phyloP scores from a whole-genome alignment of 2,797 vertebrate species.

The Ctenochaetus hawaiiensis region DNA sequence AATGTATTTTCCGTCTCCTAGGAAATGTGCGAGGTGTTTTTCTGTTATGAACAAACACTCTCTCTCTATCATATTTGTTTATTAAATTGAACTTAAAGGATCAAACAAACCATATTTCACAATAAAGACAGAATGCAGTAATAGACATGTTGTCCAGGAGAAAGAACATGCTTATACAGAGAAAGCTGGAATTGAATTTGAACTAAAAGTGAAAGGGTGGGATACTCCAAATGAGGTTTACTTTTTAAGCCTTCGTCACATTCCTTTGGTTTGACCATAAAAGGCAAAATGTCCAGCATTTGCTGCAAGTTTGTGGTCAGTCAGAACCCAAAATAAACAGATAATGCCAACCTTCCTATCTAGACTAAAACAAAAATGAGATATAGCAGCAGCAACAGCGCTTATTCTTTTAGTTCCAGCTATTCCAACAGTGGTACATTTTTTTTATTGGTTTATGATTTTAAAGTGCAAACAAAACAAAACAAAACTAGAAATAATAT shows the following conservation, averaged over 20 bases:
- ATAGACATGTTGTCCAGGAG: not conserved
- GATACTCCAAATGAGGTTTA: slow-evolving; percentile 24
- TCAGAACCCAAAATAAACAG: slow-evolving; percentile 56
- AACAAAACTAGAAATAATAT: not conserved
- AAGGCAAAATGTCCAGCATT: slow-evolving; percentile 57
- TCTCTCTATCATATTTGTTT: not conserved
- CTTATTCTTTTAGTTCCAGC: not conserved
- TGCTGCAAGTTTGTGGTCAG: slow-evolving; percentile 63
- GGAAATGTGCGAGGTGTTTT: slow-evolving; percentile 43
- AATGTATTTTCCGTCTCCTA: slow-evolving; percentile 58
- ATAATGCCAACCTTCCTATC: slow-evolving; percentile 38
- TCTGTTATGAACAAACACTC: slow-evolving; percentile 36
- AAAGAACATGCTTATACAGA: not conserved
- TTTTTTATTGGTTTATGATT: not conserved
- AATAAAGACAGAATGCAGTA: slow-evolving; percentile 18
- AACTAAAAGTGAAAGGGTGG: slow-evolving; percentile 12
- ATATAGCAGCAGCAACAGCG: slow-evolving; percentile 35
- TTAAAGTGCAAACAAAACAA: not conserved
- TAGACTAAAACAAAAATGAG: slow-evolving; percentile 25
- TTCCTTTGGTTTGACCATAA: slow-evolving; percentile 73
- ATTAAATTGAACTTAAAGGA: not conserved
- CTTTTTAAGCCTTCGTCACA: slow-evolving; percentile 37
- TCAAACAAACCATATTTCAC: slow-evolving; percentile 7
- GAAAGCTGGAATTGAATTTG: slow-evolving; percentile 6
- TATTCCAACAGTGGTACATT: not conserved